A percentile compares a stretch with the other conserved stretches of the same genome.
phyloP scores from a whole-genome alignment of 2,797 vertebrate species.

The Acipenser oxyrinchus region DNA sequence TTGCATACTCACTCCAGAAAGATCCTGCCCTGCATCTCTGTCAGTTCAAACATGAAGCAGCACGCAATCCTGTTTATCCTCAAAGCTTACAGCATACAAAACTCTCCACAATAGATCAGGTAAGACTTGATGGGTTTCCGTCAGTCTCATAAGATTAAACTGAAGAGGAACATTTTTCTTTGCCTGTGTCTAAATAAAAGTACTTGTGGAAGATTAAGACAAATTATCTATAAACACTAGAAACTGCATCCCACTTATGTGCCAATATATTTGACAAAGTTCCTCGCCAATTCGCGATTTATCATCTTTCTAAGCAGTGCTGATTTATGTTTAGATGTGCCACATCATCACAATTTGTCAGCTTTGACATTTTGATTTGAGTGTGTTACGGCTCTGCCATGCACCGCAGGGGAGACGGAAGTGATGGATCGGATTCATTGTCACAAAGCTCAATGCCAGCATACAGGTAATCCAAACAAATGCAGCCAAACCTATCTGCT shows the following conservation, averaged over 20 bases:
- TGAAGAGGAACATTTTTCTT: constrained; percentile 36
- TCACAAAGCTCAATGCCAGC: constrained; percentile 7
- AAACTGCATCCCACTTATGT: constrained; percentile 24
- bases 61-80: not conserved
- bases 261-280: constrained; percentile 39
- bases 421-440: constrained; percentile 23
- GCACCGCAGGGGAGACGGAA: constrained; percentile 15
- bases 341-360: constrained; percentile 27
- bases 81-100: not conserved
- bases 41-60: not conserved
- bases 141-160: constrained; percentile 33
- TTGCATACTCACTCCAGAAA: not conserved
- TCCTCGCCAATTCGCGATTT: constrained; percentile 30
- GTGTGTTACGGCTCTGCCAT: not conserved
- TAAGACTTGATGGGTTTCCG: constrained; percentile 25
- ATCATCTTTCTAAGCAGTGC: constrained; percentile 18
- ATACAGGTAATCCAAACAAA: not conserved
- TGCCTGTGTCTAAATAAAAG: constrained; percentile 15
- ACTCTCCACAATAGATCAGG: constrained; percentile 10
- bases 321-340: constrained; percentile 16
- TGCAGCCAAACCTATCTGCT: constrained; percentile 19
- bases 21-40: not conserved
- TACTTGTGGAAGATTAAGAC: constrained; percentile 36
- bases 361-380: constrained; percentile 22
- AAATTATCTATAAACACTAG: constrained; percentile 38